phyloP scores from a whole-genome alignment of 2,888 invertebrate species.

The Parelbella ahira region DNA sequence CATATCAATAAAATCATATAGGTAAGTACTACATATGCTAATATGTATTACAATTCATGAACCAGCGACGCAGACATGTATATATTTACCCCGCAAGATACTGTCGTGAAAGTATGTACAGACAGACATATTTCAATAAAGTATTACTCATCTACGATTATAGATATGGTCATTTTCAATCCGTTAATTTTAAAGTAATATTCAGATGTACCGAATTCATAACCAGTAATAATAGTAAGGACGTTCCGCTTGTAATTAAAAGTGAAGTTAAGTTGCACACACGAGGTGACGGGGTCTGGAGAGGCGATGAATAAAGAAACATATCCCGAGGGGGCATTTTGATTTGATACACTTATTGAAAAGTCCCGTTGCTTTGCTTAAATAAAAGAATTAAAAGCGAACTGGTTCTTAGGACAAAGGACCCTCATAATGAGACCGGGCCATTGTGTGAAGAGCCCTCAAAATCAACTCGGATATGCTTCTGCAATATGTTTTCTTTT shows the following conservation, averaged over 20 bases:
- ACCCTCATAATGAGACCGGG: constrained; percentile 77
- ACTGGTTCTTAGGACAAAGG: constrained; percentile 79
- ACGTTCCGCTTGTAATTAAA: constrained; percentile 62
- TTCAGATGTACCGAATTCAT: constrained; percentile 2
- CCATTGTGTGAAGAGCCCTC: constrained; percentile 74
- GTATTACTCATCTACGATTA: too few relatives aligned
- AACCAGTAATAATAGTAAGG: constrained; percentile 34
- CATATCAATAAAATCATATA: too few relatives aligned
- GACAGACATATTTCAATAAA: too few relatives aligned
- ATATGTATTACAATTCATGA: too few relatives aligned
- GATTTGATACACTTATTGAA: constrained; percentile 76
- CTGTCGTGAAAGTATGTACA: too few relatives aligned
- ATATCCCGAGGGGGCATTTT: constrained; percentile 59
- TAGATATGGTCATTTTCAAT: not conserved
- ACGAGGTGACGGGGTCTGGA: constrained; percentile 47
- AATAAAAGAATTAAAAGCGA: constrained; percentile 61
- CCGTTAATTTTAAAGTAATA: not conserved
- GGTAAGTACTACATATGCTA: too few relatives aligned
- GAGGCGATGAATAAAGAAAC: constrained; percentile 69
- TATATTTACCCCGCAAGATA: too few relatives aligned
- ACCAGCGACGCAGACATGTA: too few relatives aligned
- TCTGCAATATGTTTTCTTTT: constrained; percentile 62
- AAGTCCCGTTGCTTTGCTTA: constrained; percentile 61
- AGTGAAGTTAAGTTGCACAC: constrained; percentile 59
- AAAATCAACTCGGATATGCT: constrained; percentile 56